Evolutionary conservation across 2,113 vertebrate genomes (phyloP).

Genomic region (Sebastes fasciatus): DNA sequence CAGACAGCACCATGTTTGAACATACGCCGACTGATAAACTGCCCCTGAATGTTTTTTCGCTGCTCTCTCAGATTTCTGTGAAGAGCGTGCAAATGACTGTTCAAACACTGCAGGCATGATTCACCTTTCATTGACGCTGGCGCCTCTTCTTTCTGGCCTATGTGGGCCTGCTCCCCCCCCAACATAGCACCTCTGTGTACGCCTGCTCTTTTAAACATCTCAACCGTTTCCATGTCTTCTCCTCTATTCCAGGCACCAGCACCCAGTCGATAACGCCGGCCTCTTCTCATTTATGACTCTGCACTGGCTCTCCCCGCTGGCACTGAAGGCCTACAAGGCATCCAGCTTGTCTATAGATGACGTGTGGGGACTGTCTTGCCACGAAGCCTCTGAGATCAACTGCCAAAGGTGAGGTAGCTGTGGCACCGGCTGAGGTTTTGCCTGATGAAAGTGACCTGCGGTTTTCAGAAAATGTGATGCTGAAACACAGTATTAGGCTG

Average conservation of each 20-base stretch:
- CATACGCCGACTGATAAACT: conserved; percentile 72
- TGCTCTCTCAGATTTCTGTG: conserved; percentile 76
- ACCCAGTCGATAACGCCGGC: conserved; percentile 89
- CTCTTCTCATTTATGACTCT: conserved; percentile 89
- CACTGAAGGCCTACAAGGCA: conserved; percentile 79
- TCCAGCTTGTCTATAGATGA: conserved; percentile 82
- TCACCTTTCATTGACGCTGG: conserved; percentile 63
- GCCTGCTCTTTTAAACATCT: conserved; percentile 52
- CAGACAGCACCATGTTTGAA: conserved; percentile 65
- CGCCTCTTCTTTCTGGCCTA: conserved; percentile 37
- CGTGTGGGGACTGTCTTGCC: conserved; percentile 86
- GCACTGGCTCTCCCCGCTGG: conserved; percentile 87
- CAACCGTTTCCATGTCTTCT: conserved; percentile 50
- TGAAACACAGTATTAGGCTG: conserved; percentile 10
- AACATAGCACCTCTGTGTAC: conserved; percentile 58
- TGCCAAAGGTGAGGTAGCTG: conserved; percentile 82
- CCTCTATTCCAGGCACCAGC: conserved; percentile 83
- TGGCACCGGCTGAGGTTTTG: conserved; percentile 23
- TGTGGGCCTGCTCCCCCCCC: conserved; percentile 25
- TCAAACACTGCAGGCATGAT: conserved; percentile 76
- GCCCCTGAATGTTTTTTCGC: conserved; percentile 59
- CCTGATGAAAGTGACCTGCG: conserved; percentile 30
- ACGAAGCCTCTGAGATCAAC: conserved; percentile 86
- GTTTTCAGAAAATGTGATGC: conserved; percentile 23
- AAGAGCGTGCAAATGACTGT: conserved; percentile 79